Evolutionary conservation across 2,797 vertebrate genomes (phyloP).

Genomic region (Ispidina picta): DNA sequence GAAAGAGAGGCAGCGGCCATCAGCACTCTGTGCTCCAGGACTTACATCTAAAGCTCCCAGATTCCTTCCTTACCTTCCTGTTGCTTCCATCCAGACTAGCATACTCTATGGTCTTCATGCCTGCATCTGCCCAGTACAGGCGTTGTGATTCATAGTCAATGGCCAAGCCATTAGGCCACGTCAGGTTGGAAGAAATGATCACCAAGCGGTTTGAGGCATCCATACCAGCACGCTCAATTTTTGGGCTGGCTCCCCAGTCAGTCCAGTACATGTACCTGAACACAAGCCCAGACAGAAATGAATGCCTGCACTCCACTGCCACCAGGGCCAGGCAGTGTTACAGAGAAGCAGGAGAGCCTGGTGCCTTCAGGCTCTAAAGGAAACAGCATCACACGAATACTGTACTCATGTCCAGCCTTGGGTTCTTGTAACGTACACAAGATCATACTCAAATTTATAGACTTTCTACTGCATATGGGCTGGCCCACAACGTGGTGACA

Average conservation of each 20-base stretch:
- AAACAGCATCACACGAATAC: not conserved
- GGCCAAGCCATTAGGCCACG: constrained; percentile 96
- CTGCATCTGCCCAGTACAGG: constrained; percentile 97
- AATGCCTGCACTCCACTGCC: not conserved
- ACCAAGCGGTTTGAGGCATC: constrained; percentile 92
- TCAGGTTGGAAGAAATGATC: constrained; percentile 95
- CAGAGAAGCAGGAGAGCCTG: not conserved
- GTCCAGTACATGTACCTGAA: constrained; percentile 98
- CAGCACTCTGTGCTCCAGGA: not conserved
- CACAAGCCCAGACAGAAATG: not conserved
- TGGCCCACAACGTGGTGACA: not conserved
- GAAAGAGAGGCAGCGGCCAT: constrained; percentile 12
- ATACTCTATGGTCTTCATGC: constrained; percentile 96
- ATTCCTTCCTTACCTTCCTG: constrained; percentile 83
- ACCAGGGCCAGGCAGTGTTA: not conserved
- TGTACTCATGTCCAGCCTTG: not conserved
- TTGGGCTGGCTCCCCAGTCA: constrained; percentile 97
- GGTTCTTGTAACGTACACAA: not conserved
- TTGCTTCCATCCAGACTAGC: constrained; percentile 91
- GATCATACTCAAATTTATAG: not conserved
- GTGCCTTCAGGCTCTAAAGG: not conserved
- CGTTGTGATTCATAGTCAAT: constrained; percentile 92
- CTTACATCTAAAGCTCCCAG: not conserved
- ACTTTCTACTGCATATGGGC: not conserved
- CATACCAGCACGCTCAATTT: constrained; percentile 97